phyloP scores from a whole-genome alignment of 2,888 invertebrate species.

The Hirtodrosophila confusa region DNA sequence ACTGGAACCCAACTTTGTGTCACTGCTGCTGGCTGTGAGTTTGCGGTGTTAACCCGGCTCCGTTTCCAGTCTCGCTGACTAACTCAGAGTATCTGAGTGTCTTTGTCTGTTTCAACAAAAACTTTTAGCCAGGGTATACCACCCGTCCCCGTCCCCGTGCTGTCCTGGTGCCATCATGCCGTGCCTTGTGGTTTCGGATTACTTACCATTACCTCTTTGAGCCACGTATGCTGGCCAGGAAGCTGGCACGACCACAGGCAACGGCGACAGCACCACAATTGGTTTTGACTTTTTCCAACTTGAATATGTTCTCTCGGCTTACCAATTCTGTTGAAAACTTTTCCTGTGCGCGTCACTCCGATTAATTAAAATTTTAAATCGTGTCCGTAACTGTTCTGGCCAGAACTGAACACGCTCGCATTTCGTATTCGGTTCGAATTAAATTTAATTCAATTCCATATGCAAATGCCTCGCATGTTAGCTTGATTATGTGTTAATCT shows the following conservation, averaged over 20 bases:
- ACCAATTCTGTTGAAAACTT: constrained; percentile 54
- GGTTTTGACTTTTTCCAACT: constrained; percentile 27
- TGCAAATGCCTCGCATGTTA: constrained; percentile 75
- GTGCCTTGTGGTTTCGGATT: constrained; percentile 67
- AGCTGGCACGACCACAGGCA: constrained; percentile 7
- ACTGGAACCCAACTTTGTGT: constrained; percentile 68
- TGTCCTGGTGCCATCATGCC: constrained; percentile 39
- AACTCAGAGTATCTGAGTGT: neutral
- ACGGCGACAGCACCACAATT: constrained; percentile 14
- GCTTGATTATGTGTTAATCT: constrained; percentile 80
- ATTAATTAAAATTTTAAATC: constrained; percentile 72
- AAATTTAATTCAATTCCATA: constrained; percentile 74
- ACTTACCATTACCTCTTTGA: constrained; percentile 61
- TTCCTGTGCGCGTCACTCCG: constrained; percentile 39
- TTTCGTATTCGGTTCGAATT: constrained; percentile 56
- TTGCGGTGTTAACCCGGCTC: constrained; percentile 19
- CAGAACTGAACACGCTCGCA: constrained; percentile 4
- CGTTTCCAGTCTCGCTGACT: neutral
- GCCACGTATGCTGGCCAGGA: constrained; percentile 22
- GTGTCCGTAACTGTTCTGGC: constrained; percentile 54
- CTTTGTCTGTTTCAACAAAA: constrained; percentile 31
- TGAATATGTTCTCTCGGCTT: constrained; percentile 22
- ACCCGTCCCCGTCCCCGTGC: neutral
- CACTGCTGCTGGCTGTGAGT: constrained; percentile 41
- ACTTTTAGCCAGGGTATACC: constrained; percentile 53